Conservation (phyloP, 2,113 vertebrate genomes). For the Ardeotis arabs region DNA sequence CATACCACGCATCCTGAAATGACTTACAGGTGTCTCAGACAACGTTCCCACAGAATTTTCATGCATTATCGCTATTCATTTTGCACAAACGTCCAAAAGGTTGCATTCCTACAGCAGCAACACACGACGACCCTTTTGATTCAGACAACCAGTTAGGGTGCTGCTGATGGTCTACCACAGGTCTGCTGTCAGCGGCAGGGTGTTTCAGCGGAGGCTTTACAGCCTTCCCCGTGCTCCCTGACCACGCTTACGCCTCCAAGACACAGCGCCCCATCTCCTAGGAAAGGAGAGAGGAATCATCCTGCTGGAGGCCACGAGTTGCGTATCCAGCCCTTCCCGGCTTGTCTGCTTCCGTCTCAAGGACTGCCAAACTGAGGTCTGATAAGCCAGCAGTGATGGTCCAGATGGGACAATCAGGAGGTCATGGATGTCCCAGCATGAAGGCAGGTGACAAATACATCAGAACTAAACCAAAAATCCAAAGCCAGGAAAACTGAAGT, state of each 20-base stretch:
- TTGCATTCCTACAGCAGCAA: background rate
- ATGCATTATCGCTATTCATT: background rate
- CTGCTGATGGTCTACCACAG: background rate
- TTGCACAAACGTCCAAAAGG: background rate
- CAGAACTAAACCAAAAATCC: background rate
- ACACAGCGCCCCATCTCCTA: background rate
- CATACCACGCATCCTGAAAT: slow-evolving; percentile 7
- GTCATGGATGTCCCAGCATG: background rate
- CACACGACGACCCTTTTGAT: background rate
- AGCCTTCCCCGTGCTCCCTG: background rate
- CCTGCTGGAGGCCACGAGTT: background rate
- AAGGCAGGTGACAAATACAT: background rate
- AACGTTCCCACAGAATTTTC: background rate
- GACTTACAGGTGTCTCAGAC: slow-evolving; percentile 30
- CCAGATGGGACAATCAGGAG: background rate
- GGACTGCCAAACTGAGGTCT: background rate
- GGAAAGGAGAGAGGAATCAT: background rate
- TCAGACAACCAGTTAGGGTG: background rate
- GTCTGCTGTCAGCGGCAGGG: background rate
- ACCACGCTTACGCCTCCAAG: background rate
- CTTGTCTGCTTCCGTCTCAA: background rate
- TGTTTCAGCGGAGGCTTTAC: background rate
- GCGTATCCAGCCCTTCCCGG: background rate
- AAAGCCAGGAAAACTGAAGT: background rate
- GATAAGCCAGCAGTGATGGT: background rate